A percentile compares a stretch with the other conserved stretches of the same genome.
These are phyloP conservation scores for Cheumatopsyche charites DNA, from an alignment of 1,140 invertebrate genomes.

Conservation along the genomic window DNA sequence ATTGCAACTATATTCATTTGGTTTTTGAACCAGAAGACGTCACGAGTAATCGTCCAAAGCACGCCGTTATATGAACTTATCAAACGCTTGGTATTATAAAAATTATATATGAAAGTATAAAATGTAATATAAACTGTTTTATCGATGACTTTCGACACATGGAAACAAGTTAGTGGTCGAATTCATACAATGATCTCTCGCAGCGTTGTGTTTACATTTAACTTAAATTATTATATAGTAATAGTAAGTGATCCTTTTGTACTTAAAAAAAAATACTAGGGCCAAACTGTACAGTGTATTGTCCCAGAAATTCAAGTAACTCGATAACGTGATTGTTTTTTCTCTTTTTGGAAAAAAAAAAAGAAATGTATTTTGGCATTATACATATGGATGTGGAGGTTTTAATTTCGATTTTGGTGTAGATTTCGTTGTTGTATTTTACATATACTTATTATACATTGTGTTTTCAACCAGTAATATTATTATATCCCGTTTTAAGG, in stretches of 20 bases:
- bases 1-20: neutral
- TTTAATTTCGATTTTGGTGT: slow-evolving; percentile 25
- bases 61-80: neutral
- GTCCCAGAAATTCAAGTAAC: neutral
- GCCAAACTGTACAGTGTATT: slow-evolving; percentile 23
- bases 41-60: neutral
- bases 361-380: slow-evolving; percentile 2
- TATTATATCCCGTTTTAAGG: neutral
- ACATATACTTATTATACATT: too few species aligned
- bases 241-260: slow-evolving; percentile 37
- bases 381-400: neutral
- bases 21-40: neutral
- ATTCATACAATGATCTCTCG: slow-evolving; percentile 29
- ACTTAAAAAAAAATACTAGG: slow-evolving; percentile 31
- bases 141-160: slow-evolving; percentile 2
- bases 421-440: slow-evolving; percentile 5
- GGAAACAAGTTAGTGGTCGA: neutral
- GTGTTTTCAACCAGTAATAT: too few species aligned
- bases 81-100: neutral
- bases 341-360: neutral
- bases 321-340: slow-evolving; percentile 11
- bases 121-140: slow-evolving; percentile 1
- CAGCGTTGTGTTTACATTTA: slow-evolving; percentile 37
- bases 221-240: slow-evolving; percentile 28
- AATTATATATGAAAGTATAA: neutral